phyloP scores from a whole-genome alignment of 2,113 vertebrate genomes.

The Hemicordylus capensis region DNA sequence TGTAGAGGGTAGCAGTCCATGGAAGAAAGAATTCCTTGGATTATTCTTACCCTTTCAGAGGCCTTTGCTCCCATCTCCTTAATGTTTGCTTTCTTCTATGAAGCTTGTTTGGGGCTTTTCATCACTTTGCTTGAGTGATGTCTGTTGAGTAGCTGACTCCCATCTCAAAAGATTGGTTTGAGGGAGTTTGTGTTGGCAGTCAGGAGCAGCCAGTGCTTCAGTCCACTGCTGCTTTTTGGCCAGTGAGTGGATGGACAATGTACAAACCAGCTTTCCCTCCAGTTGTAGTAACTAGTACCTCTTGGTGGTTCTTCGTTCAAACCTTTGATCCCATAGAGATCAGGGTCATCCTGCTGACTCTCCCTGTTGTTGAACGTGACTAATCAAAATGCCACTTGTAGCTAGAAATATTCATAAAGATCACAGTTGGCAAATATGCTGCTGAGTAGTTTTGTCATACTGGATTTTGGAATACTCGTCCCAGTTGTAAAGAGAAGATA shows the following conservation, averaged over 20 bases:
- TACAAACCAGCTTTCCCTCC: background rate
- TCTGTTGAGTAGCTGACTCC: background rate
- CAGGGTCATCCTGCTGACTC: background rate
- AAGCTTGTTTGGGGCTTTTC: background rate
- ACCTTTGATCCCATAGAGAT: too few species aligned
- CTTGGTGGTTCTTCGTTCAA: background rate
- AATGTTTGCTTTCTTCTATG: background rate
- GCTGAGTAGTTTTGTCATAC: background rate
- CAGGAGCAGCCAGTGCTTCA: background rate
- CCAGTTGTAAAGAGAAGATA: too few species aligned
- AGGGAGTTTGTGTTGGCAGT: background rate
- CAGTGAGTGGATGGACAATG: background rate
- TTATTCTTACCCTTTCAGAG: background rate
- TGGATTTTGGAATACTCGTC: background rate
- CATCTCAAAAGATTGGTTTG: background rate
- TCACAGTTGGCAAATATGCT: background rate
- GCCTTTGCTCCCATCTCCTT: background rate
- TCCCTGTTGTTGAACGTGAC: background rate
- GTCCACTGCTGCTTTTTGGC: background rate
- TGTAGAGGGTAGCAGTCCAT: background rate
- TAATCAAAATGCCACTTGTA: background rate
- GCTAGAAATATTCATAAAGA: too few species aligned
- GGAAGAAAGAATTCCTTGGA: too few species aligned
- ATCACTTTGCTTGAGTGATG: background rate
- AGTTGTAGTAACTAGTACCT: background rate